These are phyloP conservation scores for Bhutanitis thaidina DNA, from an alignment of 2,888 invertebrate genomes.

Conservation along the genomic window DNA sequence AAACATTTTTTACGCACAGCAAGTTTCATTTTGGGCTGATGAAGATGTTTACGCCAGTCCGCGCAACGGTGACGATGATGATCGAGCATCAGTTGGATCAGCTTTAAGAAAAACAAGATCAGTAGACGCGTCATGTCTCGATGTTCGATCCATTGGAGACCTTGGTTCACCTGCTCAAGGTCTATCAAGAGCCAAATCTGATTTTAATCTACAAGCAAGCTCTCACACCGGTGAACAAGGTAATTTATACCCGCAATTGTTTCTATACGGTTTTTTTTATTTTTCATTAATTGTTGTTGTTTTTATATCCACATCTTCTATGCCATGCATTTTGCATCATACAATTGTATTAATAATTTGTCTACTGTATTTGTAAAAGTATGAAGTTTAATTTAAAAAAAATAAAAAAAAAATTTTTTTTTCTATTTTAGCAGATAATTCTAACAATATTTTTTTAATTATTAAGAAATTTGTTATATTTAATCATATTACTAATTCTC, in stretches of 20 bases:
- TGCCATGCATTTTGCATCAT: too few species aligned
- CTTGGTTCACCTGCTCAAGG: slow-evolving; percentile 83
- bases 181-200: slow-evolving; percentile 90
- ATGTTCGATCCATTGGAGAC: slow-evolving; percentile 86
- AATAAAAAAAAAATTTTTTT: too few species aligned
- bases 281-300: background rate
- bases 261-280: background rate
- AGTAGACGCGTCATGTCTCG: slow-evolving; percentile 92
- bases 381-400: too few species aligned
- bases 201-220: slow-evolving; percentile 90
- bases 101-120: slow-evolving; percentile 92
- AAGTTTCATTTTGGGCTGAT: slow-evolving; percentile 90
- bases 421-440: too few species aligned
- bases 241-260: slow-evolving; percentile 36
- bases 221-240: slow-evolving; percentile 85
- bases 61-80: slow-evolving; percentile 83
- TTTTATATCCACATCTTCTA: background rate
- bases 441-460: too few species aligned
- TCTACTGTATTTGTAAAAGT: too few species aligned
- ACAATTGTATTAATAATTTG: too few species aligned
- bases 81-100: slow-evolving; percentile 86
- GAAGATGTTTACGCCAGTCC: slow-evolving; percentile 86
- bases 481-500: too few species aligned
- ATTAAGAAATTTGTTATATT: too few species aligned
- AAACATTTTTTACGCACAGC: slow-evolving; percentile 60